phyloP scores from a whole-genome alignment of 2,888 invertebrate species.

The Teleiodes luculella region DNA sequence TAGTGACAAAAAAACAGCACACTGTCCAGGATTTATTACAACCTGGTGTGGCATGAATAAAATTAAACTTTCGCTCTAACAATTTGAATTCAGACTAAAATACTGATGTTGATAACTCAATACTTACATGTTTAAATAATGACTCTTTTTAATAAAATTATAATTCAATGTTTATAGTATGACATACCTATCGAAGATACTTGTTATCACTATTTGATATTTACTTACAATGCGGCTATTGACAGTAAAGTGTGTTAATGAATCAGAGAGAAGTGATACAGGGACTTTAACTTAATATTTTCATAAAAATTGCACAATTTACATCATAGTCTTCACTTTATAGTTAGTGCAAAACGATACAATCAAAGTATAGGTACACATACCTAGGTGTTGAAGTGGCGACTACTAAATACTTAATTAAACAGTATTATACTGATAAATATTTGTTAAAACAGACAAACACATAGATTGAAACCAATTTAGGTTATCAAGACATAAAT shows the following conservation, averaged over 20 bases:
- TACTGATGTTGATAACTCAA: too few species aligned
- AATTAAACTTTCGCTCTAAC: too few species aligned
- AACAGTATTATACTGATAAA: constrained; percentile 5
- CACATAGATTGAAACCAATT: neutral
- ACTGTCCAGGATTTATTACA: too few species aligned
- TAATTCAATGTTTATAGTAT: too few species aligned
- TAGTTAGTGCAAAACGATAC: neutral
- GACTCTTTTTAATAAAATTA: too few species aligned
- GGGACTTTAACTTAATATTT: neutral
- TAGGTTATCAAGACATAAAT: constrained; percentile 26
- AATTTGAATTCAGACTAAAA: too few species aligned
- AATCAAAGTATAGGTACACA: neutral
- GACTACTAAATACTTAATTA: neutral
- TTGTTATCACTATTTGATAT: too few species aligned
- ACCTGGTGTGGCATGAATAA: too few species aligned
- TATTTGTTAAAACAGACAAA: constrained; percentile 9
- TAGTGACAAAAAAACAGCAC: too few species aligned
- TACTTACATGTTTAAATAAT: too few species aligned
- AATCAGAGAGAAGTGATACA: neutral
- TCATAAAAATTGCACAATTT: neutral
- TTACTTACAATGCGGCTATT: neutral
- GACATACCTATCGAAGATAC: too few species aligned
- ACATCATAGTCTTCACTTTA: neutral
- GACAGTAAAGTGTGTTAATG: neutral
- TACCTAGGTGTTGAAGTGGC: neutral